phyloP scores from a whole-genome alignment of 2,797 vertebrate genomes.

The Tinamus major region DNA sequence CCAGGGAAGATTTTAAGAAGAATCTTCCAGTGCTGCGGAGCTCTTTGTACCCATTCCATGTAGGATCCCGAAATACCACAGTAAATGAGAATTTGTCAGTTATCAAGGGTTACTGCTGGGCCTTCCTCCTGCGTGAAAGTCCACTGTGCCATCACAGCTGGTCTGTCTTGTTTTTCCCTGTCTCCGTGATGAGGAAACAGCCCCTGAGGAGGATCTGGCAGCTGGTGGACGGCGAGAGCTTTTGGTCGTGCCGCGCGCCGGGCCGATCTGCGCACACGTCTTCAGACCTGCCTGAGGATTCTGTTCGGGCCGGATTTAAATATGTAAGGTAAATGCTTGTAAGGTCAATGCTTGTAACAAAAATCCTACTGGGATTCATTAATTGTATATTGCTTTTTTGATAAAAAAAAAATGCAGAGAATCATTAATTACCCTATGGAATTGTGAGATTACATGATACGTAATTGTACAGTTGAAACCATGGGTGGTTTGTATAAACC shows the following conservation, averaged over 20 bases:
- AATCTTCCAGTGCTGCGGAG: slow-evolving; percentile 54
- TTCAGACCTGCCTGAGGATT: slow-evolving; percentile 17
- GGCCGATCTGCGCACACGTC: slow-evolving; percentile 24
- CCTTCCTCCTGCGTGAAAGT: background rate
- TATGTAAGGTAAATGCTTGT: slow-evolving; percentile 65
- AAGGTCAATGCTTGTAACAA: background rate
- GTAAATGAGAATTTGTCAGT: slow-evolving; percentile 10
- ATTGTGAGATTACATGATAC: slow-evolving; percentile 71
- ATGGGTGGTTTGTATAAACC: slow-evolving; percentile 66
- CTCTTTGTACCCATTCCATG: background rate
- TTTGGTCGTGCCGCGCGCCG: background rate
- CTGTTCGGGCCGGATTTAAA: slow-evolving; percentile 59
- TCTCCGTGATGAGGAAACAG: background rate
- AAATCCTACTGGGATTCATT: slow-evolving; percentile 56
- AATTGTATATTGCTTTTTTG: slow-evolving; percentile 72
- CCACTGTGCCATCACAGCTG: background rate
- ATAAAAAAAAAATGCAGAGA: slow-evolving; percentile 63
- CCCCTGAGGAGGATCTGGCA: background rate
- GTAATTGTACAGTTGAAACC: slow-evolving; percentile 68
- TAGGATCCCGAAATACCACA: background rate
- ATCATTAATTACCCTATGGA: slow-evolving; percentile 65
- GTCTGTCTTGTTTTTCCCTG: slow-evolving; percentile 2
- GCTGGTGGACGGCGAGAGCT: background rate
- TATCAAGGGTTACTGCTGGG: background rate
- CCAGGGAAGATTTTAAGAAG: slow-evolving; percentile 22